Percentiles rank a stretch among this genome's conserved stretches.
These are phyloP conservation scores for Fragum whitleyi DNA, from an alignment of 2,888 invertebrate species.

Conservation along the genomic window DNA sequence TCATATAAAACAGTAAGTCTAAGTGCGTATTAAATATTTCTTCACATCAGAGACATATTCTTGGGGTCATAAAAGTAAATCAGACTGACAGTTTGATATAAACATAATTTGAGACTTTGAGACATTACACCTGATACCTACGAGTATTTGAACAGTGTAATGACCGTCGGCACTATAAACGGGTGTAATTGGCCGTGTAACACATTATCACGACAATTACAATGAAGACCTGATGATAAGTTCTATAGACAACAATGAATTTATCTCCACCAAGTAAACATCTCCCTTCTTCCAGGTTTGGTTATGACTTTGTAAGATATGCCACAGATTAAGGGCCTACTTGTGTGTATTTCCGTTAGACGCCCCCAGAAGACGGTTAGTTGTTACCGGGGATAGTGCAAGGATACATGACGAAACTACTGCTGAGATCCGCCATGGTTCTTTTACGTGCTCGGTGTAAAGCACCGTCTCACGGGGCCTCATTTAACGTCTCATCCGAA, in stretches of 20 bases:
- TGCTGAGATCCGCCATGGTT: too few relatives aligned
- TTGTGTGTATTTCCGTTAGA: too few relatives aligned
- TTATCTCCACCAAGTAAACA: slow-evolving; percentile 3
- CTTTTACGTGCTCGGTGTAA: too few relatives aligned
- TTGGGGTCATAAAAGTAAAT: background rate
- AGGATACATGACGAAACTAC: too few relatives aligned
- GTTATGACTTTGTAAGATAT: too few relatives aligned
- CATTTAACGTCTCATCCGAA: too few relatives aligned
- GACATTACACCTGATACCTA: slow-evolving; percentile 20
- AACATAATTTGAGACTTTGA: slow-evolving; percentile 19
- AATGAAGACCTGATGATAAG: slow-evolving; percentile 21
- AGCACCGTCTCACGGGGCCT: too few relatives aligned
- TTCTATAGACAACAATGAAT: slow-evolving; percentile 10
- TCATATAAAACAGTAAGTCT: too few relatives aligned
- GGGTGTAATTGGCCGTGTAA: slow-evolving; percentile 13
- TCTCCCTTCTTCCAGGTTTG: background rate
- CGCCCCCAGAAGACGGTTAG: too few relatives aligned
- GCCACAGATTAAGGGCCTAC: too few relatives aligned
- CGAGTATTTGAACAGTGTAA: slow-evolving; percentile 23
- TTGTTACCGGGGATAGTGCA: too few relatives aligned
- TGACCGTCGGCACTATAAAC: slow-evolving; percentile 8
- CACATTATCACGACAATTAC: slow-evolving; percentile 23
- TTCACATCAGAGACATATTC: background rate
- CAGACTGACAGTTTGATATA: slow-evolving; percentile 23
- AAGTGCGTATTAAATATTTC: too few relatives aligned